A percentile compares a stretch with the other conserved stretches of the same genome.
Conservation (phyloP, 2,888 invertebrate genomes). For the Andrena camellia region DNA sequence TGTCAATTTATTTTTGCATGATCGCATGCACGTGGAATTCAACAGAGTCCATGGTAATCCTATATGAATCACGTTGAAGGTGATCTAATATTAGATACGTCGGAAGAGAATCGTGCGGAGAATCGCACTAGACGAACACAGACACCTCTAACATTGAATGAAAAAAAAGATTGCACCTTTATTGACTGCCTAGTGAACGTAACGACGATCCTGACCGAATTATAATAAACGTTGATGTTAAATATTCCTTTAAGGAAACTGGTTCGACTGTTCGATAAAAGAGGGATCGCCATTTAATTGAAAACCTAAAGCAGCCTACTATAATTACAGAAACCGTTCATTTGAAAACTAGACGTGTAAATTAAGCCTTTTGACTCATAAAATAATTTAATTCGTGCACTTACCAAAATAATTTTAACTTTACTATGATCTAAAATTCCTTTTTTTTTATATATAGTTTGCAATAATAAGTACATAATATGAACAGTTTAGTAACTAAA, state of each 20-base stretch:
- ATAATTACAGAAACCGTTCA: no score
- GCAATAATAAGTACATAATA: no score
- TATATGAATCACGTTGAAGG: slow-evolving; percentile 61
- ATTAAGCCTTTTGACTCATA: background rate
- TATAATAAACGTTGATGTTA: background rate
- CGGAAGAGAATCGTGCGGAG: slow-evolving; percentile 62
- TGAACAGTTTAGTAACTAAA: no score
- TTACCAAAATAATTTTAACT: no score
- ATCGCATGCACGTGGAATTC: slow-evolving; percentile 52
- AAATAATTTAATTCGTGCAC: no score
- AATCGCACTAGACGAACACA: slow-evolving; percentile 20
- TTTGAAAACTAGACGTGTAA: no score
- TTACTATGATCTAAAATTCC: no score
- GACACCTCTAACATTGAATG: background rate
- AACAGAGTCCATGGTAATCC: slow-evolving; percentile 54
- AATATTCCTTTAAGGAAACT: background rate
- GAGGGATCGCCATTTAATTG: no score
- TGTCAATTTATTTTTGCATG: slow-evolving; percentile 51
- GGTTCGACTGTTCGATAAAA: background rate
- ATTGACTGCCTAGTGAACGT: no score
- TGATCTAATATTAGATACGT: slow-evolving; percentile 68
- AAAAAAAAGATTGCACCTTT: background rate
- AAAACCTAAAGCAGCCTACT: no score
- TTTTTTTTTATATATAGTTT: no score
- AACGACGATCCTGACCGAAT: no score